Base-by-base conservation (phyloP, 1,140 invertebrate species). In the Odontomachus brunneus region DNA sequence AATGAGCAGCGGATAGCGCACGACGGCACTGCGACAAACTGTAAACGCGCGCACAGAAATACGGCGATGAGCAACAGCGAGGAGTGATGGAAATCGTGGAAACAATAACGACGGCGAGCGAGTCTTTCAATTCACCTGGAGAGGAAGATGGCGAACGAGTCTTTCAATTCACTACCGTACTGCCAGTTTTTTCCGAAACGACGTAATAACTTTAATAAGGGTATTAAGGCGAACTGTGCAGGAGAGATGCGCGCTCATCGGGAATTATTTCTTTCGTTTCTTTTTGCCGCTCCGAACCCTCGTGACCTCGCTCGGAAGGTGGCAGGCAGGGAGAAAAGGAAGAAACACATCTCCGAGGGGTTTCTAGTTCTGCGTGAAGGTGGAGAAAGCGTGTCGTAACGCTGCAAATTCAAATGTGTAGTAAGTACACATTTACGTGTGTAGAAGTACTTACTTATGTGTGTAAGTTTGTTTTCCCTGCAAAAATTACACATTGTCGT, bases 121-220 rank as follows among this genome's bases (percentile, higher is more conserved):
- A 55, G n/a, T n/a, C n/a, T n/a, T n/a, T n/a, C 57, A 75, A 72
- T 38, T 22, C 51, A 38, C 53, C 44, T 49, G 29, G 65, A 66
- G 22, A 67, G 38, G 66, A 57, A 59, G 44, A 83, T 38, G 71
- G 83, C 69, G 67, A 86, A 89, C 29, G 83, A 90, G 88, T 91
- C 91, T 91, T 92, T 92, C 90, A 92, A 90, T 89, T 91, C 82
- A 91, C 89, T 91, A 91, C 84, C 86, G 87, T 91, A 91, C 91
- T 92, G 91, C 90, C 91, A 92, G 90, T 90, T 86, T 91, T 91
- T 91, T 88, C 85, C 81, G 84, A 91, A 86, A 48, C 66, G 86
- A 90, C 67, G 63, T 87, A 84, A 84, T 88, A 88, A 88, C 51
- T 86, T 88, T 84, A 82, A 71, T 84, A 84, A 89, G 60, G 51